Percentiles rank a stretch among this genome's conserved stretches.
These are phyloP conservation scores for Trichomalopsis sarcophagae DNA, from an alignment of 1,140 invertebrate genomes.

Conservation along the genomic window DNA sequence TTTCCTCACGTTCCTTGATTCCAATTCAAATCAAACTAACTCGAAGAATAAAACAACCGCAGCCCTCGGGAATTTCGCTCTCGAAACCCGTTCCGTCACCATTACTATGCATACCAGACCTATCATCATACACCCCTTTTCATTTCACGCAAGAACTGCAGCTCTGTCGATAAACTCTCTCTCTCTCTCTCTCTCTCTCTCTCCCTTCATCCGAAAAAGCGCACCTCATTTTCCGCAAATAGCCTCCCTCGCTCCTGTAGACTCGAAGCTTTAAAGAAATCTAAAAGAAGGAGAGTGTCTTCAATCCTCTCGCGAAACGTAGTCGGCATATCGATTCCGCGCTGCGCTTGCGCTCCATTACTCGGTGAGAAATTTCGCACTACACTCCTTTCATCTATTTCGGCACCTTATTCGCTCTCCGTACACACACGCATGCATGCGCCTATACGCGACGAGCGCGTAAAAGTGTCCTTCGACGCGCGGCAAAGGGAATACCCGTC, in stretches of 20 bases:
- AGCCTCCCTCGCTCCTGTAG: not conserved
- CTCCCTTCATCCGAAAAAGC: not conserved
- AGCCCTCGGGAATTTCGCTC: no score
- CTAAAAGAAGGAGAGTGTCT: not conserved
- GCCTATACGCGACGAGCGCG: no score
- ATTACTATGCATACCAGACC: no score
- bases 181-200: not conserved
- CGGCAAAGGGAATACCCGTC: no score
- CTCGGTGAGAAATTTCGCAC: constrained; percentile 21
- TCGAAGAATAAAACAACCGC: no score
- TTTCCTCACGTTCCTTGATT: no score
- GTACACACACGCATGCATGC: no score
- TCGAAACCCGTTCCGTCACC: no score
- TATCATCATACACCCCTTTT: not conserved
- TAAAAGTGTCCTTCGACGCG: no score
- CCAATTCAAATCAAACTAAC: no score
- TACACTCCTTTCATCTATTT: not conserved
- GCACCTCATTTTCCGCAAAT: not conserved
- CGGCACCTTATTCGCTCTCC: not conserved
- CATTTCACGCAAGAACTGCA: constrained; percentile 2
- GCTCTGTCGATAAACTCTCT: not conserved
- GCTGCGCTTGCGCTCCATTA: constrained; percentile 27
- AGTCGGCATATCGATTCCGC: constrained; percentile 30
- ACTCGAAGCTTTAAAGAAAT: not conserved
- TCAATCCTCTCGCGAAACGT: not conserved